Evolutionary conservation across 2,113 vertebrate genomes (phyloP).

Genomic region (Australoheros scitulus): DNA sequence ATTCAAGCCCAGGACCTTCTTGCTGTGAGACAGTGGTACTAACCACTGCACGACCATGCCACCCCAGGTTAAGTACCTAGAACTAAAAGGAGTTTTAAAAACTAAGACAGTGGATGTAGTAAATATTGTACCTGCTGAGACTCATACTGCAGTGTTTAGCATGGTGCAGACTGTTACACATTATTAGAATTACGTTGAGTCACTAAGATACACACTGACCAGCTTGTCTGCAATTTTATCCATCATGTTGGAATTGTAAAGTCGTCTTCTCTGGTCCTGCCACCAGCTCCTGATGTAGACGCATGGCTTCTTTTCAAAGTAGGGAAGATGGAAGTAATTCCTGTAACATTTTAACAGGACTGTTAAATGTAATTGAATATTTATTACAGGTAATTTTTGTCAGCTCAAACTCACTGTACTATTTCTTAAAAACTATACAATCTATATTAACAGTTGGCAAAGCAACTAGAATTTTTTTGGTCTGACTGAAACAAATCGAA

Average conservation of each 20-base stretch:
- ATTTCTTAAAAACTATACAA: neutral
- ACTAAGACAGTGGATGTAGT: no score
- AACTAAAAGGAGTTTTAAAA: no score
- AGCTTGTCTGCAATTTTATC: slow-evolving; percentile 95
- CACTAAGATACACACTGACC: slow-evolving; percentile 75
- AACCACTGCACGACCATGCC: neutral
- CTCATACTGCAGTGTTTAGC: neutral
- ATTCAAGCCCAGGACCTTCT: neutral
- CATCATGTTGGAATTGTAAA: slow-evolving; percentile 97
- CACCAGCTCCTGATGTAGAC: slow-evolving; percentile 98
- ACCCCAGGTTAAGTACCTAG: no score
- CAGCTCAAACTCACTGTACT: neutral
- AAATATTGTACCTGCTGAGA: neutral
- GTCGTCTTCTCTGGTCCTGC: slow-evolving; percentile 93
- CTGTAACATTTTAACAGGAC: slow-evolving; percentile 66
- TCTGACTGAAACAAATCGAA: neutral
- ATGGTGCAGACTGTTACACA: neutral
- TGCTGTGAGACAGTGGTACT: neutral
- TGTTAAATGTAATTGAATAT: neutral
- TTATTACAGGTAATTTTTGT: neutral
- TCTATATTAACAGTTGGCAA: neutral
- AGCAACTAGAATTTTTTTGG: no score
- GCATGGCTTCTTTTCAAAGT: slow-evolving; percentile 95
- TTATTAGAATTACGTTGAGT: neutral
- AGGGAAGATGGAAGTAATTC: slow-evolving; percentile 96